Evolutionary conservation across 2,888 invertebrate species (phyloP).

Genomic region (Scelioninae gen. 2): DNA sequence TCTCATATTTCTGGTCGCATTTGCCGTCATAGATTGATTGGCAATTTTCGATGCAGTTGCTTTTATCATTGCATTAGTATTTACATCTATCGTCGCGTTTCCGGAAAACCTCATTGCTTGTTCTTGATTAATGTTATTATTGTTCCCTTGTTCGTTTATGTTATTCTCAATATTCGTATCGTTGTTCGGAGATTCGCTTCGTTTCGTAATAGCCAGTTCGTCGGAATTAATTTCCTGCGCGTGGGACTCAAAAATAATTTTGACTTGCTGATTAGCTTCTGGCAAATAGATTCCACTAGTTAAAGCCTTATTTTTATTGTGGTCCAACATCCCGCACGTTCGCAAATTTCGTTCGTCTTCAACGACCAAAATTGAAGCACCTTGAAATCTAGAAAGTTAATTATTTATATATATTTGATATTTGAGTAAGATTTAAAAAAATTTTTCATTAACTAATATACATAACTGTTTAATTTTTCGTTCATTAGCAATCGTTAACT

Average conservation of each 20-base stretch:
- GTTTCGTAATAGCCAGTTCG: constrained; percentile 55
- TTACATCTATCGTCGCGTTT: neutral
- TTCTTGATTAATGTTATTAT: neutral
- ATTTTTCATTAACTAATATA: too few species aligned
- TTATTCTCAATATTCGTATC: neutral
- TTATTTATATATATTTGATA: too few species aligned
- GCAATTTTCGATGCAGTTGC: neutral
- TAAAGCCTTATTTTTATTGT: constrained; percentile 80
- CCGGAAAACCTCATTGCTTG: neutral
- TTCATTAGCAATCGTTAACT: too few species aligned
- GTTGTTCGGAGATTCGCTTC: constrained; percentile 67
- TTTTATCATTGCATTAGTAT: neutral
- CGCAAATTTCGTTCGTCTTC: constrained; percentile 86
- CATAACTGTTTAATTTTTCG: too few species aligned
- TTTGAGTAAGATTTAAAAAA: too few species aligned
- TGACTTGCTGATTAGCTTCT: constrained; percentile 79
- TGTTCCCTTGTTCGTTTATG: neutral
- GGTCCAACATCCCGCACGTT: constrained; percentile 86
- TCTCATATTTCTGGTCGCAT: neutral
- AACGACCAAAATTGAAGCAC: constrained; percentile 87
- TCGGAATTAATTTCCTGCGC: constrained; percentile 75
- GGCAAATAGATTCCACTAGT: constrained; percentile 74
- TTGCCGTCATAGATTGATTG: neutral
- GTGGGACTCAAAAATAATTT: constrained; percentile 79
- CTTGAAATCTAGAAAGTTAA: constrained; percentile 76